Evolutionary conservation across 1,140 invertebrate genomes (phyloP).

Genomic region (Aphis gossypii): DNA sequence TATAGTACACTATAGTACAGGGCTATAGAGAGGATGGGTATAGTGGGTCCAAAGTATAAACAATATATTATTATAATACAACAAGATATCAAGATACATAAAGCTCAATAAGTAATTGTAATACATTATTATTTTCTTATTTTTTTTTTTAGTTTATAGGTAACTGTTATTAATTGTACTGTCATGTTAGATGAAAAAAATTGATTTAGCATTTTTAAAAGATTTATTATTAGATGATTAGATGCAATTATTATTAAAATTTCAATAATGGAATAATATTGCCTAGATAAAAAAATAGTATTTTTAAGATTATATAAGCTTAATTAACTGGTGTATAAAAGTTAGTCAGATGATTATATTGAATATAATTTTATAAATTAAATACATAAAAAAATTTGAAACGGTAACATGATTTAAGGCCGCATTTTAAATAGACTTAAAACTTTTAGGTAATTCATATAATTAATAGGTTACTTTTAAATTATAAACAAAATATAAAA

Average conservation of each 20-base stretch:
- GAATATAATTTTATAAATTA: neutral
- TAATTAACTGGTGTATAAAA: neutral
- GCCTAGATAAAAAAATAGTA: slow-evolving; percentile 10
- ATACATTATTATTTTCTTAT: neutral
- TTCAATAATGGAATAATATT: neutral
- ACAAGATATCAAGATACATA: neutral
- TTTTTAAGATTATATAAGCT: neutral
- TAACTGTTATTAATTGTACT: neutral
- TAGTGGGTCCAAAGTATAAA: neutral
- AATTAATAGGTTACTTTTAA: neutral
- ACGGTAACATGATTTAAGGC: slow-evolving; percentile 29
- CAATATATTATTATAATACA: neutral
- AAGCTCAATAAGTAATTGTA: neutral
- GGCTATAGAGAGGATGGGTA: too few relatives aligned
- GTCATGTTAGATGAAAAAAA: neutral
- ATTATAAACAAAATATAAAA: neutral
- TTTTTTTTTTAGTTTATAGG: neutral
- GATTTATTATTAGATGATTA: neutral
- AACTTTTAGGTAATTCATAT: neutral
- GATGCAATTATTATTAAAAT: neutral
- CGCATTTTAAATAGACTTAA: neutral
- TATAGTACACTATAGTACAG: too few relatives aligned
- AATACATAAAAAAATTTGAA: neutral
- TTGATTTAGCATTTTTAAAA: neutral
- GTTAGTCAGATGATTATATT: neutral